Evolutionary conservation across 1,140 invertebrate species (phyloP).

Genomic region (Magallana gigas): DNA sequence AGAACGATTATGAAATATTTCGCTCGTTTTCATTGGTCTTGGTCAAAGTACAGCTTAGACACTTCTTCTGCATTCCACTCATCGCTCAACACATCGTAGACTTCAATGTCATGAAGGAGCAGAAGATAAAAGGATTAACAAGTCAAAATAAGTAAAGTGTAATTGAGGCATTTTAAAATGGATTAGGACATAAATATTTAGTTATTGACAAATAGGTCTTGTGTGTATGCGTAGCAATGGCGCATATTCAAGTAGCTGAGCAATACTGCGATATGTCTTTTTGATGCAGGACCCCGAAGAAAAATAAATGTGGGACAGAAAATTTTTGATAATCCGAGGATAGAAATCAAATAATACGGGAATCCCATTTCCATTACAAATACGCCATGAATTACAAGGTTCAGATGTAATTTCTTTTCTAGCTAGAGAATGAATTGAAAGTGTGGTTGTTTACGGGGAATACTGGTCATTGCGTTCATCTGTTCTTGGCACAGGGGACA

Average conservation of each 20-base stretch:
- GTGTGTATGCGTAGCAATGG: background rate
- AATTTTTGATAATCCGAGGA: slow-evolving; percentile 25
- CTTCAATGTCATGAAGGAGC: background rate
- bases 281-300: slow-evolving; percentile 9
- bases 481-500: background rate
- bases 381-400: slow-evolving; percentile 12
- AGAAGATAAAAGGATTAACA: slow-evolving; percentile 5
- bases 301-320: slow-evolving; percentile 18
- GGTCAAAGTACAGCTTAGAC: background rate
- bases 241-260: slow-evolving; percentile 24
- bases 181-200: slow-evolving; percentile 34
- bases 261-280: background rate
- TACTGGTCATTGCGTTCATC: background rate
- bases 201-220: slow-evolving; percentile 31
- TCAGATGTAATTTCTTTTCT: background rate
- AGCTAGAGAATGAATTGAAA: background rate
- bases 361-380: slow-evolving; percentile 9
- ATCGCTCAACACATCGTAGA: background rate
- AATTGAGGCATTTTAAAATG: slow-evolving; percentile 36
- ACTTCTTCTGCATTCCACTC: background rate
- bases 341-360: slow-evolving; percentile 31
- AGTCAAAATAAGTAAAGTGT: slow-evolving; percentile 36
- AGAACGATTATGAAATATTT: too few species aligned
- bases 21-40: background rate
- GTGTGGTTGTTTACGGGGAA: background rate